Evolutionary conservation across 2,113 vertebrate genomes (phyloP), one percentile per base, ranked within the genome.

Genomic region (Geococcyx californianus): DNA sequence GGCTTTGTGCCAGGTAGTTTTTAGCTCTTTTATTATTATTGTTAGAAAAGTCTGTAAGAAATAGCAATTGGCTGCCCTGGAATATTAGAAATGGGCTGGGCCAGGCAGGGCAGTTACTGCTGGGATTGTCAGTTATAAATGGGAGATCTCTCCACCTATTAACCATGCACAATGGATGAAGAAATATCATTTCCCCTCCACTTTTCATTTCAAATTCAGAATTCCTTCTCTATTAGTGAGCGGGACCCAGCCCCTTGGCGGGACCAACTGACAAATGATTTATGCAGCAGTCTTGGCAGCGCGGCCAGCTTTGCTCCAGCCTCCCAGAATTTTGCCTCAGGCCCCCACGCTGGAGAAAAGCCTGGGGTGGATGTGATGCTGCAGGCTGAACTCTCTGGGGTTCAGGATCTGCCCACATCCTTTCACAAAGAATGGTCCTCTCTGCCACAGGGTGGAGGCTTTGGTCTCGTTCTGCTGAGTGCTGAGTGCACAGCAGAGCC

Each of bases 391-490:
- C 20, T 40, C 25, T 23, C 29, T 17, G 63, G 36, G 47, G 8
- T 28, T 11, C 6, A 0, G 31, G 81, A 6, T 18, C n/a, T 82
- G n/a, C 58, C 16, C n/a, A 36, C 44, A 11, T 31, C n/a, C 26
- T 36, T 31, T 7, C 33, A 15, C 16, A n/a, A 42, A 66, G 54
- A 28, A 12, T 1, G 0, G 6, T 34, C n/a, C 21, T 58, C n/a
- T 42, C 34, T 34, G 28, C 6, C 1, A 0, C 51, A 47, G 24
- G 26, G 33, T 17, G 21, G 34, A 44, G 31, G 13, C 40, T 51
- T 63, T 0, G 1, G 9, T 16, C 36, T 36, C n/a, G 3, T 38
- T 7, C 2, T 14, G 18, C 11, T 21, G 28, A 62, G 42, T 10
- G 19, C 1, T 2, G 62, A 11, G n/a, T 13, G 34, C 51, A 29